Base-by-base conservation (phyloP, 2,888 invertebrate species). In the Phanerotoma sp. region DNA sequence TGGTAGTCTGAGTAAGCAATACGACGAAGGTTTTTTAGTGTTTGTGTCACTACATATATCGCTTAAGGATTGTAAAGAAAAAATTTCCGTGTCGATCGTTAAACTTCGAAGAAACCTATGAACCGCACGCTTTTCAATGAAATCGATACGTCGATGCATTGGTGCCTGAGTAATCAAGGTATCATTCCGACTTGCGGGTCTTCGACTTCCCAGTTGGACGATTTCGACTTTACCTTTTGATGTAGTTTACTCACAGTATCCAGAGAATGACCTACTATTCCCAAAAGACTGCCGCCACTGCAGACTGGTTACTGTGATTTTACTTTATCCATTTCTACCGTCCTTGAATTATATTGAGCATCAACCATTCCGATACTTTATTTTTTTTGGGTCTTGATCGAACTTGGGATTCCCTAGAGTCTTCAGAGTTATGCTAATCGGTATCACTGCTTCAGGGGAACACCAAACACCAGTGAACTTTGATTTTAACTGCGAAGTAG, bases 171-270 rank as follows among this genome's bases (percentile, higher is more conserved):
- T 75, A 75, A 75, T 75, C 75, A 74, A 72, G 74, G 74, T 73
- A 76, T 76, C 75, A 74, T 74, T 72, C 71, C 72, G 68, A 75
- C 75, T 75, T 74, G 75, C 65, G 63, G 73, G 75, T 71, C 74
- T 76, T 76, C 75, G 22, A 38, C 38, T 38, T 18, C 38, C 38
- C 20, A 38, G 20, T 20, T 38, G 11, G 11, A 38, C 16, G 20
- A 38, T 38, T 38, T 38, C 10, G 20, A 11, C 20, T 38, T 38
- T 38, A 20, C 20, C 38, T 20, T 38, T 38, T 38, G 11, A 13
- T 22, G 35, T 13, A 28, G 44, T 18, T 50, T 50, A 25, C 45
- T 38, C 30, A n/a, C n/a, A 49, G 25, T 16, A 21, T 10, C 18
- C 9, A 21, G 21, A 40, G 21, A n/a, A 11, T 20, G 18, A 11